Percentiles rank a stretch among this genome's conserved stretches.
These are phyloP conservation scores for Agonopterix heracliana DNA, from an alignment of 2,888 invertebrate genomes.

Conservation along the genomic window DNA sequence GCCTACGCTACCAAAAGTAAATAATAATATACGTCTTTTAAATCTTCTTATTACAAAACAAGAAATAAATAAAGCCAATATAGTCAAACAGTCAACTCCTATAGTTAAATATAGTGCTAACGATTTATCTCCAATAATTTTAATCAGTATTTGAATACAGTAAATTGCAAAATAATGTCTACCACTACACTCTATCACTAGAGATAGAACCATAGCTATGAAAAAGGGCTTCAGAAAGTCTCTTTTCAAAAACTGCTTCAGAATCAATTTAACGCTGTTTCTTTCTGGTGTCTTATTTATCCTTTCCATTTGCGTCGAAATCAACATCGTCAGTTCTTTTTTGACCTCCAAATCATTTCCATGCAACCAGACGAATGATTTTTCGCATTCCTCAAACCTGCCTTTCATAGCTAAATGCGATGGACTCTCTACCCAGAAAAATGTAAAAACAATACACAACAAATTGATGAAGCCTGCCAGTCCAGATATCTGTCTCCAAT, in stretches of 20 bases:
- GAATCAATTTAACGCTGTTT: neutral
- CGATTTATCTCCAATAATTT: conserved; percentile 25
- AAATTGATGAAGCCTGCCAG: conserved; percentile 17
- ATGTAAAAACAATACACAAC: conserved; percentile 19
- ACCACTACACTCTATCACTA: conserved; percentile 31
- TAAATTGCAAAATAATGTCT: conserved; percentile 33
- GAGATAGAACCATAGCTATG: conserved; percentile 23
- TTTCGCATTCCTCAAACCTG: conserved; percentile 28
- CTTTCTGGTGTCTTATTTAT: neutral
- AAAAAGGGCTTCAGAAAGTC: conserved; percentile 32
- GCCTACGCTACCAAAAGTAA: conserved; percentile 22
- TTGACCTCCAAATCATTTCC: conserved; percentile 22
- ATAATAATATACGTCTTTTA: conserved; percentile 31
- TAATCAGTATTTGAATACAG: conserved; percentile 30
- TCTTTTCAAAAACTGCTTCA: neutral
- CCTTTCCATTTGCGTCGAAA: conserved; percentile 20
- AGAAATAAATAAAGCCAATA: conserved; percentile 25
- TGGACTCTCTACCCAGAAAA: conserved; percentile 42
- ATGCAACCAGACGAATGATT: conserved; percentile 29
- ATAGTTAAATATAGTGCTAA: conserved; percentile 30
- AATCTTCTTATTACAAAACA: conserved; percentile 22
- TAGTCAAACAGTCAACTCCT: conserved; percentile 26
- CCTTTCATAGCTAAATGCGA: conserved; percentile 34
- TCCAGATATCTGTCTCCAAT: conserved; percentile 33
- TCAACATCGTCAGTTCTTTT: conserved; percentile 25